Conservation (phyloP, 2,888 invertebrate genomes). For the Lamproptera curius region DNA sequence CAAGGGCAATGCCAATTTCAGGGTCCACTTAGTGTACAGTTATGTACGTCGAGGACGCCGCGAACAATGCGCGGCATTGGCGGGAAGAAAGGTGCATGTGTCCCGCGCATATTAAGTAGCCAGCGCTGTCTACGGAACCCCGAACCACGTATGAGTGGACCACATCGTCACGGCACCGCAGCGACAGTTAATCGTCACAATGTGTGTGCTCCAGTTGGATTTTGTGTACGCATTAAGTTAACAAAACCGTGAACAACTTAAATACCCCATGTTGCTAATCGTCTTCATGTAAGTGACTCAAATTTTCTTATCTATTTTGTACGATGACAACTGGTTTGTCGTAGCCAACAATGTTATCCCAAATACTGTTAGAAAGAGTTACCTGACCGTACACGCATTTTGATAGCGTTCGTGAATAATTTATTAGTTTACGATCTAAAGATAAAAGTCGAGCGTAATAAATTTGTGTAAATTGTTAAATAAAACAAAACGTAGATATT, state of each 20-base stretch:
- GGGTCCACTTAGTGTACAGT: slow-evolving; percentile 72
- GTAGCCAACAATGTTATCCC: no score
- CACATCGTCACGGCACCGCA: slow-evolving; percentile 24
- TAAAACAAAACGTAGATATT: no score
- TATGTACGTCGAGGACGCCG: slow-evolving; percentile 49
- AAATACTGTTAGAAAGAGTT: no score
- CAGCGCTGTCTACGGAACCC: slow-evolving; percentile 37
- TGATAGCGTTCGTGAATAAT: no score
- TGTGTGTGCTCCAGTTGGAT: slow-evolving; percentile 21
- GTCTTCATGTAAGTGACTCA: slow-evolving; percentile 7
- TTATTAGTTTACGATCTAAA: no score
- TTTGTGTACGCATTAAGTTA: slow-evolving; percentile 14
- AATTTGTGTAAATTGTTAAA: no score
- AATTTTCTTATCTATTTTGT: background rate
- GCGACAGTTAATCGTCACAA: slow-evolving; percentile 23
- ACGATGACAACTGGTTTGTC: no score
- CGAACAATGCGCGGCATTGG: slow-evolving; percentile 71
- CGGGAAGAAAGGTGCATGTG: slow-evolving; percentile 73
- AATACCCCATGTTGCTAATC: background rate
- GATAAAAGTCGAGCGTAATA: no score
- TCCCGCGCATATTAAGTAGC: slow-evolving; percentile 59
- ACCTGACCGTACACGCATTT: no score
- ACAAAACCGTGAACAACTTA: background rate
- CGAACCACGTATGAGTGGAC: slow-evolving; percentile 27
- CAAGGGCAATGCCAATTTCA: slow-evolving; percentile 76